Evolutionary conservation across 2,113 vertebrate species (phyloP).

Genomic region (Campylorhamphus procurvoides): DNA sequence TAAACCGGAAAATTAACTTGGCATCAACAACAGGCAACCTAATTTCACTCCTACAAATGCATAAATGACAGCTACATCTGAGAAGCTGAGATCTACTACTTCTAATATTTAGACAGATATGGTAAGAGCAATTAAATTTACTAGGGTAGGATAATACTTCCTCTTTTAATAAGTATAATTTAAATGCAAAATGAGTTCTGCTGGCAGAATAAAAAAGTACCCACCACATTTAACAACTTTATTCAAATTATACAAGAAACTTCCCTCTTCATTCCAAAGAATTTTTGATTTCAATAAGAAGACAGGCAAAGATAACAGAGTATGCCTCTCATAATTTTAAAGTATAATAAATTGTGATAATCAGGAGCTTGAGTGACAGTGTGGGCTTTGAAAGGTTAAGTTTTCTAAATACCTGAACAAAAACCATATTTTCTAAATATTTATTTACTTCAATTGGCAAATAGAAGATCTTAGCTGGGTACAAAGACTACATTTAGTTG

Average conservation of each 20-base stretch:
- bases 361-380: background rate
- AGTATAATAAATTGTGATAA: background rate
- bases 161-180: background rate
- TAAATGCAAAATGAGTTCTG: conserved; percentile 17
- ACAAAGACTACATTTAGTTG: background rate
- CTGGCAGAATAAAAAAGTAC: background rate
- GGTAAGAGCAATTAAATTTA: conserved; percentile 17
- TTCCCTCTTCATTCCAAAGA: background rate
- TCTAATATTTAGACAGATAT: background rate
- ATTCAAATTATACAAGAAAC: background rate
- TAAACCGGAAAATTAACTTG: conserved; percentile 35
- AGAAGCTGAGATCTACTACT: background rate
- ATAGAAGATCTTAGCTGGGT: background rate
- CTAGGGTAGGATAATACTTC: background rate
- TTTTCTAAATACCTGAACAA: background rate
- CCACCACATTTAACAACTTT: background rate
- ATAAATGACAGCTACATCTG: background rate
- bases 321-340: background rate
- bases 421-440: background rate
- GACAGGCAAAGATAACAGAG: background rate
- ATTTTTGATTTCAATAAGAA: background rate
- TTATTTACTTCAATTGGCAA: background rate
- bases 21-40: conserved; percentile 1
- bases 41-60: conserved; percentile 3
- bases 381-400: background rate